Base-by-base conservation (phyloP, 2,888 invertebrate species). In the Flexamia atlantica region DNA sequence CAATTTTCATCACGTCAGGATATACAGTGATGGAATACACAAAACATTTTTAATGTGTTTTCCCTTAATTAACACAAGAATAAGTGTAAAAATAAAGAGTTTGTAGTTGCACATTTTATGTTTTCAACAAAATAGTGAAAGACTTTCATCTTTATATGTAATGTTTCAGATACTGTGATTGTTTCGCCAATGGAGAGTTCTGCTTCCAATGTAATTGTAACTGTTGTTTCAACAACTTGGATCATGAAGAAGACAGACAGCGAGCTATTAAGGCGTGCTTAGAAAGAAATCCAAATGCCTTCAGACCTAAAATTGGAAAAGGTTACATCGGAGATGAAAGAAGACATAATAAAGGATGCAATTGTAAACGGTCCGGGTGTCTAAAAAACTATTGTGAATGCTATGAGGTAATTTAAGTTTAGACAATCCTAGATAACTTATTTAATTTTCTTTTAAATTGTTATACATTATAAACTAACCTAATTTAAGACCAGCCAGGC, bases 331-430 rank as follows among this genome's bases (percentile, higher is more conserved):
- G 95, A 3, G 95, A 95, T 60, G 92, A 94, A 82, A 92, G 99
- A 85, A 92, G 98, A 88, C 99, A 99, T 89, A 98, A 98, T 87
- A 99, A 99, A 91, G 99, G 99, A 0, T 99, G 99, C 90, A 99
- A 99, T 90, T 99, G 99, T 90, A 99, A 99, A 91, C 93, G 99
- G 84, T 99, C 99, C 53, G 98, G 98, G 0, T 99, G 99, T 91
- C 92, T 99, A 87, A 99, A 99, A 91, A 99, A 99, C 91, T 99
- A 99, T 90, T 99, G 99, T 90, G 99, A 99, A 92, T 99, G 99
- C 90, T 99, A 98, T 89, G 99, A 99, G 94, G 97, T 96, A 89
- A 88, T 89, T 70, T 36, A 7, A 14, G n/a, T n/a, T n/a, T n/a
- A n/a, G n/a, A n/a, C n/a, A n/a, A n/a, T n/a, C n/a, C n/a, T n/a